Percentiles rank a stretch among this genome's conserved stretches.
These are phyloP conservation scores for Ernsta delagoae DNA, from an alignment of 2,888 invertebrate species.

Conservation along the genomic window DNA sequence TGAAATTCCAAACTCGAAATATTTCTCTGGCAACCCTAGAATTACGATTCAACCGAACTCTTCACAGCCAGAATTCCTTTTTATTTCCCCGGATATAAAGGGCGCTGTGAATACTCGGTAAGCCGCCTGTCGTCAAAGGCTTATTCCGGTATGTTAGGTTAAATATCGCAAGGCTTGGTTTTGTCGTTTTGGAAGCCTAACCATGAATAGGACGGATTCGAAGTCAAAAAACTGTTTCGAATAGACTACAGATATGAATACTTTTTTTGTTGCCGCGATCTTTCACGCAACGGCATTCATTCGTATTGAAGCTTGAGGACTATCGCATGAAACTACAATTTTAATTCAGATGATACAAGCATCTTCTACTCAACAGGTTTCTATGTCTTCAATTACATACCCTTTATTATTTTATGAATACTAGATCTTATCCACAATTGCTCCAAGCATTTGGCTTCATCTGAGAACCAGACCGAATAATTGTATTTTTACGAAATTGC, in stretches of 20 bases:
- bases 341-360: too few relatives aligned
- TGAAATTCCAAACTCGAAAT: not conserved
- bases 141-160: slow-evolving; percentile 26
- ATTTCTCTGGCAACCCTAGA: slow-evolving; percentile 9
- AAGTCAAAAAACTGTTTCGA: slow-evolving; percentile 13
- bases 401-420: too few relatives aligned
- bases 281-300: not conserved
- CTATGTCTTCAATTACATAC: too few relatives aligned
- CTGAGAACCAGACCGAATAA: too few relatives aligned
- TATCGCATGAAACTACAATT: too few relatives aligned
- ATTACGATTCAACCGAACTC: slow-evolving; percentile 20
- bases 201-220: slow-evolving; percentile 9
- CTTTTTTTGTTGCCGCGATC: not conserved
- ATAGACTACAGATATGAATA: not conserved
- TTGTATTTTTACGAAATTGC: too few relatives aligned
- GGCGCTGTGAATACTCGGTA: slow-evolving; percentile 27
- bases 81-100: slow-evolving; percentile 28
- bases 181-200: slow-evolving; percentile 14
- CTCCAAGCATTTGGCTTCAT: too few relatives aligned
- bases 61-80: slow-evolving; percentile 27
- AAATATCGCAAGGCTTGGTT: slow-evolving; percentile 24
- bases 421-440: too few relatives aligned
- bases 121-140: slow-evolving; percentile 34
- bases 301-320: not conserved
- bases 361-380: too few relatives aligned